Percentiles rank a stretch among this genome's conserved stretches.
Evolutionary conservation across 2,888 invertebrate genomes (phyloP).

Genomic region (Bombylius major): DNA sequence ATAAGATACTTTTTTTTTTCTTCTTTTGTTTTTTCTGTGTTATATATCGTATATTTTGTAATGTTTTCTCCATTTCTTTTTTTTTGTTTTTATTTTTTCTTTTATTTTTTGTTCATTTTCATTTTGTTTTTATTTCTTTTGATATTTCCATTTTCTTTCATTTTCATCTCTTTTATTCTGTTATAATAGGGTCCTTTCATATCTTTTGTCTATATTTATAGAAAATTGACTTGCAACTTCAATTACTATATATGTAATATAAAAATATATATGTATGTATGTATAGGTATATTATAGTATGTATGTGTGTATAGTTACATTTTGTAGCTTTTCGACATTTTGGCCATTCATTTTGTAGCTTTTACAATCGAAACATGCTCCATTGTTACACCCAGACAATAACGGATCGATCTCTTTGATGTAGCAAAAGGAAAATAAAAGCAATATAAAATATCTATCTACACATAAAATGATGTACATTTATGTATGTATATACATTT

Average conservation of each 20-base stretch:
- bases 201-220: constrained; percentile 5
- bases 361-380: constrained; percentile 7
- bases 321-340: not conserved
- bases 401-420: constrained; percentile 13
- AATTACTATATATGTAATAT: not conserved
- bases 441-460: too few relatives aligned
- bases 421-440: not conserved
- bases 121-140: not conserved
- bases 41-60: constrained; percentile 4
- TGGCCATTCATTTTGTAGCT: constrained; percentile 1
- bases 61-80: not conserved
- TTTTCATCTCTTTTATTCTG: not conserved
- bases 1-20: constrained; percentile 2
- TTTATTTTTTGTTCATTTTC: constrained; percentile 1
- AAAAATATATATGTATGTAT: too few relatives aligned
- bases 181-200: constrained; percentile 3
- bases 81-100: too few relatives aligned
- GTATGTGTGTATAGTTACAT: too few relatives aligned
- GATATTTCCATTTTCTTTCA: not conserved
- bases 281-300: not conserved
- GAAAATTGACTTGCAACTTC: constrained; percentile 9
- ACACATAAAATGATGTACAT: too few relatives aligned
- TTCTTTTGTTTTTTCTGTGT: not conserved
- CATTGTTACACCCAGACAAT: constrained; percentile 17
- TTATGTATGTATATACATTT: too few relatives aligned